Evolutionary conservation across 2,888 invertebrate species (phyloP), one percentile per base, ranked within the genome.

Genomic region (Drosophila meridiana): DNA sequence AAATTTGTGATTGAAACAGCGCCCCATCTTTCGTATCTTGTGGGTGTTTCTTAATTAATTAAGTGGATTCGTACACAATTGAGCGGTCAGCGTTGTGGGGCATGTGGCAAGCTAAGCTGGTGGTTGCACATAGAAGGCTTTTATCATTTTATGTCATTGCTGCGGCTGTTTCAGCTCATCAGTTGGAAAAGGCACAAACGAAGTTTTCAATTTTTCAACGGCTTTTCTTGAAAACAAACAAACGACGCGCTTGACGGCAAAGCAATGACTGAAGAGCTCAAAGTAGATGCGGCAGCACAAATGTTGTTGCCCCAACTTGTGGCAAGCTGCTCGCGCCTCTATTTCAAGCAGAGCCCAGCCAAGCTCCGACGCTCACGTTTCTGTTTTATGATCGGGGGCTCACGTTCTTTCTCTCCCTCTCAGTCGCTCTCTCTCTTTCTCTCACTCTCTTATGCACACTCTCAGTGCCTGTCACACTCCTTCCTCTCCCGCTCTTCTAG

Each of bases 1-100:
- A 77, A 94, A 94, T 94, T 95, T 96, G 65, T 95, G 95, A 92
- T 94, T 95, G 55, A 94, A 93, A 77, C 94, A 92, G 70, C 87
- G 89, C 61, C 85, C 85, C 92, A 92, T 92, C 40, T 69, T 82
- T 59, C 36, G 50, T 8, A 50, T 63, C 26, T 42, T 36, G 74
- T 58, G 74, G 74, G 79, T 62, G 78, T 78, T 62, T 28, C 32
- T 40, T 65, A 76, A 80, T 80, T 80, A 69, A 55, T 71, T 43
- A 55, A 62, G 38, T 65, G 47, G 62, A 50, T 72, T 65, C 43
- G n/a, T 59, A 62, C 58, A 28, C 48, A 76, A 62, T 76, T 79
- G 60, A 69, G 71, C 68, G 66, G 48, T 74, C 57, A 71, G 50
- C 52, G 45, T 38, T 34, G 3, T 57, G 59, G 34, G 65, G 57